Percentiles rank a stretch among this genome's conserved stretches.
These are phyloP conservation scores for Dendrolimus punctatus DNA, from an alignment of 1,140 invertebrate genomes.

Conservation along the genomic window DNA sequence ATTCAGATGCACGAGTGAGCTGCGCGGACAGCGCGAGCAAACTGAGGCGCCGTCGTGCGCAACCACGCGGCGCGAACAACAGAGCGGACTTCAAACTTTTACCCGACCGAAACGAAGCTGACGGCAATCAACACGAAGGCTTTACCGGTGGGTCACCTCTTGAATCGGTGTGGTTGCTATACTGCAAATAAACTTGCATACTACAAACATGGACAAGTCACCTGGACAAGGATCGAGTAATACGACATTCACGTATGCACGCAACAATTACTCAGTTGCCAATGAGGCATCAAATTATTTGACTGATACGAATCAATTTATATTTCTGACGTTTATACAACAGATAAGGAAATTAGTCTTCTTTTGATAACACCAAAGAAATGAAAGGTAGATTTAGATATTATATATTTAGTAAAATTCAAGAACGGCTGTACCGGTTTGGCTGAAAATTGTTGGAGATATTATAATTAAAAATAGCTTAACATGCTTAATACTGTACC, in stretches of 20 bases:
- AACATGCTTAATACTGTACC: no score
- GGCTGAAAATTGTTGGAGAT: no score
- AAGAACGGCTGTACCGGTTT: no score
- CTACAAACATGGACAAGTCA: slow-evolving; percentile 55
- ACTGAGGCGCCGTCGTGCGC: slow-evolving; percentile 54
- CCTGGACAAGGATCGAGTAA: slow-evolving; percentile 49
- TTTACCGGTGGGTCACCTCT: slow-evolving; percentile 2
- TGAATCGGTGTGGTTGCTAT: slow-evolving; percentile 40
- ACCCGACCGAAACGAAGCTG: slow-evolving; percentile 44
- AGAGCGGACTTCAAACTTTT: slow-evolving; percentile 63
- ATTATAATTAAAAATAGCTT: no score
- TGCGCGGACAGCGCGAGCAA: slow-evolving; percentile 63
- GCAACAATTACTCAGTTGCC: slow-evolving; percentile 31
- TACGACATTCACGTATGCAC: slow-evolving; percentile 43
- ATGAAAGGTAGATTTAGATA: background rate
- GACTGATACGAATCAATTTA: slow-evolving; percentile 1
- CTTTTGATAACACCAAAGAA: background rate
- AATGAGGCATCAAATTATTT: background rate
- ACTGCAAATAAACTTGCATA: slow-evolving; percentile 54
- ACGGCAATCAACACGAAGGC: slow-evolving; percentile 6
- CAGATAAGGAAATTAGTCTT: background rate
- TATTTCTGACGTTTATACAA: background rate
- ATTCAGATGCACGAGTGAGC: slow-evolving; percentile 50
- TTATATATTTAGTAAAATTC: no score
- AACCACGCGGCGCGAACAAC: slow-evolving; percentile 55